Percentiles rank a stretch among this genome's conserved stretches.
These are phyloP conservation scores for Cygnus atratus DNA, from an alignment of 2,113 vertebrate species.

Conservation along the genomic window DNA sequence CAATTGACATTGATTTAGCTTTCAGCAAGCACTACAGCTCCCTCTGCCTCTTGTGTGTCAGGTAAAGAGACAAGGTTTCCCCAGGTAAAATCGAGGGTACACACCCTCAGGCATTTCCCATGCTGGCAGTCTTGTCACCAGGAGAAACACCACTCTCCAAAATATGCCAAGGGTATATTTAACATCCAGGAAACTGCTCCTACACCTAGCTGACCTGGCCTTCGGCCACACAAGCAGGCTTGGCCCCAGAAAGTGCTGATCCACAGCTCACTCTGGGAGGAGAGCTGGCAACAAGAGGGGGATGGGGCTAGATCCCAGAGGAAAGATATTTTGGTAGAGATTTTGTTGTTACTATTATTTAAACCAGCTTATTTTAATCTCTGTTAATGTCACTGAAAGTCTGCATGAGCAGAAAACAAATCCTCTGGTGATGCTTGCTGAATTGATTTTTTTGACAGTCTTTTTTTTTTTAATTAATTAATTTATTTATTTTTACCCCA, in stretches of 20 bases:
- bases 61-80: conserved; percentile 20
- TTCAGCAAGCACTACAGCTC: conserved; percentile 50
- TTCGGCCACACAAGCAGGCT: background rate
- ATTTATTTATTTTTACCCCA: background rate
- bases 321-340: background rate
- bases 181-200: background rate
- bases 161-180: background rate
- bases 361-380: conserved; percentile 26
- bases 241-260: background rate
- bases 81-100: background rate
- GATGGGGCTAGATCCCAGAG: background rate
- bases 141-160: background rate
- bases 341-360: conserved; percentile 30
- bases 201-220: background rate
- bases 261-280: background rate
- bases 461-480: background rate
- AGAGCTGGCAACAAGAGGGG: background rate
- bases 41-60: conserved; percentile 14
- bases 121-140: background rate
- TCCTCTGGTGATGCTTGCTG: background rate
- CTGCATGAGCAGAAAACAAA: conserved; percentile 20
- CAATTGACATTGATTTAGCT: conserved; percentile 51
- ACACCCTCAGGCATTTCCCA: background rate
- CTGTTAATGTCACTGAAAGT: background rate
- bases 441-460: background rate